phyloP scores from a whole-genome alignment of 2,797 vertebrate species.

The Garrulus glandarius region DNA sequence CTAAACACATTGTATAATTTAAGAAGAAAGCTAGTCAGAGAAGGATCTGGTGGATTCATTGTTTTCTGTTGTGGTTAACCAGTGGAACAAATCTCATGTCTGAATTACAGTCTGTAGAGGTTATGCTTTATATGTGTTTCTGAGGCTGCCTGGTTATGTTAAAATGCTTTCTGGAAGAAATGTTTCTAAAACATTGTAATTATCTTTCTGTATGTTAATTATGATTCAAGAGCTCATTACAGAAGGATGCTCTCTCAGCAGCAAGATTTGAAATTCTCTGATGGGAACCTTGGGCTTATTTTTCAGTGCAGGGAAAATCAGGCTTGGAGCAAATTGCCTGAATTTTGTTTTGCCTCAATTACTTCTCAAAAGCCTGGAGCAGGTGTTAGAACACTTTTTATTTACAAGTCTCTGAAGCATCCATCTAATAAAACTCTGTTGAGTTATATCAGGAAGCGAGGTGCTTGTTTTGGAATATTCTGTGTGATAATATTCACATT shows the following conservation, averaged over 20 bases:
- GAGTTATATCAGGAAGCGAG: neutral
- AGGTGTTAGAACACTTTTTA: neutral
- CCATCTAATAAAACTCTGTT: neutral
- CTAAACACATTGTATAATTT: neutral
- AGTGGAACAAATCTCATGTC: neutral
- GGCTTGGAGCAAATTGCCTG: neutral
- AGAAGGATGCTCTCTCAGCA: neutral
- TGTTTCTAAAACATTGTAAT: constrained; percentile 27
- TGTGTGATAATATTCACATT: neutral
- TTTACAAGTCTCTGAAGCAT: neutral
- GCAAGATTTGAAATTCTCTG: constrained; percentile 2
- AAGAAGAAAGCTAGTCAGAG: neutral
- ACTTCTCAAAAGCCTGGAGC: neutral
- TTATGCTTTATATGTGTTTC: neutral
- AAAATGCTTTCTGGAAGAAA: constrained; percentile 16
- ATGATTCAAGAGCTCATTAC: constrained; percentile 10
- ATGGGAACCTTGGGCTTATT: neutral
- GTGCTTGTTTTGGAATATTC: neutral
- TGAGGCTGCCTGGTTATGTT: neutral
- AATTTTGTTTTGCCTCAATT: constrained; percentile 23
- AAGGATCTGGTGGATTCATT: neutral
- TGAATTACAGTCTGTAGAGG: neutral
- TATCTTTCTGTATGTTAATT: constrained; percentile 53
- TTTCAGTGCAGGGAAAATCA: neutral
- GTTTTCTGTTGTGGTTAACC: neutral